Evolutionary conservation across 2,797 vertebrate species (phyloP).

Genomic region (Cheirogaleus major): DNA sequence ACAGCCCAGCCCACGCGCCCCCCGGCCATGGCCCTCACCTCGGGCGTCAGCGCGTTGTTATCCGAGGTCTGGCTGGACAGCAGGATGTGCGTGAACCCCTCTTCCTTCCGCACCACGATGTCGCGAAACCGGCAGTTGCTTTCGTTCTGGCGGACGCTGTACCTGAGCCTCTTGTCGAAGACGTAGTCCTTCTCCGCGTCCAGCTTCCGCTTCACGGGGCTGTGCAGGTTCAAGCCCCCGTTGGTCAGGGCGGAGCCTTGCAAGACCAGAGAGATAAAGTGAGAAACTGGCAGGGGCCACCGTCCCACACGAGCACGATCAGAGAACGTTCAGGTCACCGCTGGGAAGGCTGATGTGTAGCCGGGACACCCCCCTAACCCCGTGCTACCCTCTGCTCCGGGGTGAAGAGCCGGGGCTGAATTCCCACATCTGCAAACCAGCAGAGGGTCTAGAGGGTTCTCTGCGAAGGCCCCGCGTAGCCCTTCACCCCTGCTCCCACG

Average conservation of each 20-base stretch:
- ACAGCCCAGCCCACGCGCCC: not conserved
- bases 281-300: not conserved
- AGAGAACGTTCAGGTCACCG: fast-evolving
- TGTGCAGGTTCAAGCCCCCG: conserved; percentile 92
- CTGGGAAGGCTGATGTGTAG: fast-evolving
- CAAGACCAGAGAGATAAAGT: conserved; percentile 75
- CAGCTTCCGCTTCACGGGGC: conserved; percentile 95
- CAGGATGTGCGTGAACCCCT: conserved; percentile 97
- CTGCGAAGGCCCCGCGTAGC: fast-evolving
- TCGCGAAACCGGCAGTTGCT: conserved; percentile 97
- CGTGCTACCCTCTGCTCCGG: fast-evolving
- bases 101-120: conserved; percentile 98
- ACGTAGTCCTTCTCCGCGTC: conserved; percentile 94
- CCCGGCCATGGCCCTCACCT: conserved; percentile 88
- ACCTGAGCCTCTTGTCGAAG: conserved; percentile 97
- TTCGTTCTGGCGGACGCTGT: conserved; percentile 97
- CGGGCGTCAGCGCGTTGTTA: conserved; percentile 97
- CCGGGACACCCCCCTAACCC: not conserved
- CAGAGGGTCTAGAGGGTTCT: not conserved
- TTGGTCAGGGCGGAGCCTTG: conserved; percentile 92
- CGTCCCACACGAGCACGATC: fast-evolving
- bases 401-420: too few relatives aligned
- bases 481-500: not conserved
- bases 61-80: conserved; percentile 98
- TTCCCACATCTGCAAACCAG: not conserved